Conservation (phyloP, 2,797 vertebrate genomes). For the Sebastes nivosus region DNA sequence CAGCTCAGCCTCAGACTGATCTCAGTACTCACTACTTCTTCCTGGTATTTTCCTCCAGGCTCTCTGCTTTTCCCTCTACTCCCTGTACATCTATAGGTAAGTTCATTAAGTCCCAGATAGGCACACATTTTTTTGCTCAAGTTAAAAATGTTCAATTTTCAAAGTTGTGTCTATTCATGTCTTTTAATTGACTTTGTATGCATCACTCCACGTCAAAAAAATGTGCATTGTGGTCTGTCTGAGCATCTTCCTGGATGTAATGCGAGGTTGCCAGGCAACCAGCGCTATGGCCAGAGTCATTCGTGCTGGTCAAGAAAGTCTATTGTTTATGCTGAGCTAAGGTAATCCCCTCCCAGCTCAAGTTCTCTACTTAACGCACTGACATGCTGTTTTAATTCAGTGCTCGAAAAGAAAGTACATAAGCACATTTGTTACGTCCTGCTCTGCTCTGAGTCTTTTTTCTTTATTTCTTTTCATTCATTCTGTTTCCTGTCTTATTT, state of each 20-base stretch:
- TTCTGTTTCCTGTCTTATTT: neutral
- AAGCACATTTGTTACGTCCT: too few relatives aligned
- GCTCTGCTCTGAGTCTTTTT: neutral
- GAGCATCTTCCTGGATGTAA: neutral
- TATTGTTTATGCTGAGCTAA: neutral
- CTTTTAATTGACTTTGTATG: neutral
- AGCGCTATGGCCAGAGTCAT: neutral
- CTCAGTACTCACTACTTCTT: neutral
- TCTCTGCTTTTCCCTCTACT: neutral
- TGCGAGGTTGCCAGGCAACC: neutral
- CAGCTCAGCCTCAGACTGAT: neutral
- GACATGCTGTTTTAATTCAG: neutral
- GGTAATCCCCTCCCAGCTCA: neutral
- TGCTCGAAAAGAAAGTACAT: neutral
- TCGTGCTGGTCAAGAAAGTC: neutral
- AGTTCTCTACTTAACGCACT: neutral
- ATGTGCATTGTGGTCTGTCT: neutral
- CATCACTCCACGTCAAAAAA: neutral
- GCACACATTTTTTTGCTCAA: neutral
- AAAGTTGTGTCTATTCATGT: neutral
- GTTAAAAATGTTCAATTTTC: rapidly evolving
- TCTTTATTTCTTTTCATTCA: neutral
- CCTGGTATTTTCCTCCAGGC: neutral
- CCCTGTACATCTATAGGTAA: neutral
- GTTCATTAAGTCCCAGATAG: neutral